Percentiles rank a stretch among this genome's conserved stretches.
Conservation (phyloP, 92 coral and sea anemone species). For the Porites cylindrica region DNA sequence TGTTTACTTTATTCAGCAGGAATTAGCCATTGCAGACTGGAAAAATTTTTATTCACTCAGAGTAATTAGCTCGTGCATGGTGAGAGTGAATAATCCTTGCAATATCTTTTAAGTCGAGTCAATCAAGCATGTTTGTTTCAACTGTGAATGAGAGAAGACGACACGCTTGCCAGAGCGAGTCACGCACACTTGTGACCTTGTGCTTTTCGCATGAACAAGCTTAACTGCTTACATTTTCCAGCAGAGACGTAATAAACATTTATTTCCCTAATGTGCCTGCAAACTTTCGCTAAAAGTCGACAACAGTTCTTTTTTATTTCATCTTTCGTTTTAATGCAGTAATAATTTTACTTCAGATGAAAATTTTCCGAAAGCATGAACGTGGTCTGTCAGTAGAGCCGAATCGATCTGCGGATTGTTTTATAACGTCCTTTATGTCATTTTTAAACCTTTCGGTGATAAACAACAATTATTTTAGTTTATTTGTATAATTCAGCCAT, state of each 20-base stretch:
- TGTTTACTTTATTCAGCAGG: constrained; percentile 6
- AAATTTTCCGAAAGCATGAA: constrained; percentile 9
- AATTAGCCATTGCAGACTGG: not conserved
- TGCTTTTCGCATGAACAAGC: constrained; percentile 54
- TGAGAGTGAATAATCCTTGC: constrained; percentile 23
- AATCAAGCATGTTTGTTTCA: constrained; percentile 28
- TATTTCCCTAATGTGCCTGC: not conserved
- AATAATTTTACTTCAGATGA: not conserved
- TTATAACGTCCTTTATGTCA: constrained; percentile 10
- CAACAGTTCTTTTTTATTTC: not conserved
- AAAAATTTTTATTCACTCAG: constrained; percentile 6
- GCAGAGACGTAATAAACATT: constrained; percentile 59
- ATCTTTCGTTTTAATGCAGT: not conserved
- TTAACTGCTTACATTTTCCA: constrained; percentile 62
- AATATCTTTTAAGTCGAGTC: not conserved
- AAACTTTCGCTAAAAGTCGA: not conserved
- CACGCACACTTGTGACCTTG: constrained; percentile 59
- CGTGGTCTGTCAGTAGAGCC: not conserved
- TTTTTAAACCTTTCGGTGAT: not conserved
- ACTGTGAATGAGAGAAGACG: constrained; percentile 5
- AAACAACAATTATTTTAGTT: constrained; percentile 20
- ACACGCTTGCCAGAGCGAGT: constrained; percentile 52
- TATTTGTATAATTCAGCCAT: constrained; percentile 13
- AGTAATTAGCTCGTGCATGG: not conserved
- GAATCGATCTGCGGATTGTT: constrained; percentile 8